Conservation (phyloP, 2,888 invertebrate species). For the Strigamia transsilvanica region DNA sequence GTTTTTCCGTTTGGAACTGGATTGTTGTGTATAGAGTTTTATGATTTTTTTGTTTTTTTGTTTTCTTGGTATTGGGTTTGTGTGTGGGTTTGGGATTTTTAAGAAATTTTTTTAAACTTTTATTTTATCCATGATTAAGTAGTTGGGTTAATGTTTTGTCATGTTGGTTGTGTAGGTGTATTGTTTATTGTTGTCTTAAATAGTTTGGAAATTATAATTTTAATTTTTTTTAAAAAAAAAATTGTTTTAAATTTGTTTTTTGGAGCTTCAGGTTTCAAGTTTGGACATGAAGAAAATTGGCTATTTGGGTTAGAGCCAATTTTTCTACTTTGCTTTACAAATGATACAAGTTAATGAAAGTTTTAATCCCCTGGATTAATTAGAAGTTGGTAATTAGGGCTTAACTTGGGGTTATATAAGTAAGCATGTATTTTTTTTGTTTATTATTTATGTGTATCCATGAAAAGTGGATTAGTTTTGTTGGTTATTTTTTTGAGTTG, state of each 20-base stretch:
- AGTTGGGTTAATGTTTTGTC: background rate
- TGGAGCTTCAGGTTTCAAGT: background rate
- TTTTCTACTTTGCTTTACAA: background rate
- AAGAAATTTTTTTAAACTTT: too few species aligned
- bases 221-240: too few species aligned
- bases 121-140: background rate
- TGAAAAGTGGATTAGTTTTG: background rate
- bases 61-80: background rate
- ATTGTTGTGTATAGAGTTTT: background rate
- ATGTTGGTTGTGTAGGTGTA: background rate
- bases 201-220: too few species aligned
- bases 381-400: background rate
- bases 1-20: background rate
- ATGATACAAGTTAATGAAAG: background rate
- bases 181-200: background rate
- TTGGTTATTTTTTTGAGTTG: background rate
- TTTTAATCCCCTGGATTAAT: background rate
- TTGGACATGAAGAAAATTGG: background rate
- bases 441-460: too few species aligned
- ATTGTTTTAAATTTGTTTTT: background rate
- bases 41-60: background rate
- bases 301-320: constrained; percentile 3
- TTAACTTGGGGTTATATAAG: too few species aligned
- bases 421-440: too few species aligned
- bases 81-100: background rate